Percentiles rank a stretch among this genome's conserved stretches.
These are phyloP conservation scores for Drosophila sturtevanti DNA, from an alignment of 1,140 invertebrate species.

Conservation along the genomic window DNA sequence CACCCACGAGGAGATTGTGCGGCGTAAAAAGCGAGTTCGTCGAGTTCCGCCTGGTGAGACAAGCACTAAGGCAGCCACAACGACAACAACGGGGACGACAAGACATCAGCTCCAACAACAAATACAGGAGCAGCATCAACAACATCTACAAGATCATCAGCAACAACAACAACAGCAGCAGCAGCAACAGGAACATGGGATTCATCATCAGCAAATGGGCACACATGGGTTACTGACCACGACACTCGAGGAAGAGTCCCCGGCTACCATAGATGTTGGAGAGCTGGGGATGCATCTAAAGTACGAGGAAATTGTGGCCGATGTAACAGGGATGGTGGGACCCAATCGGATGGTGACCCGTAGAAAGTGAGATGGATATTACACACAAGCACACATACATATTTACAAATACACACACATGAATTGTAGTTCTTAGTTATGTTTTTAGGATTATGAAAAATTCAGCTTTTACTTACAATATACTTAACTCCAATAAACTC, in stretches of 20 bases:
- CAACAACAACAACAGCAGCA: conserved; percentile 38
- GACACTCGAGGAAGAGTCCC: conserved; percentile 50
- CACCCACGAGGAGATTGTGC: conserved; percentile 81
- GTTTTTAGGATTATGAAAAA: conserved; percentile 32
- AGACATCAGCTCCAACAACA: conserved; percentile 28
- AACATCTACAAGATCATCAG: conserved; percentile 32
- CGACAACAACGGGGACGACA: background rate
- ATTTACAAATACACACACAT: background rate
- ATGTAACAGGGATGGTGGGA: conserved; percentile 69
- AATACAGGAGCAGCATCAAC: conserved; percentile 21
- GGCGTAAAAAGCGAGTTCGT: conserved; percentile 74
- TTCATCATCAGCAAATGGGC: conserved; percentile 39
- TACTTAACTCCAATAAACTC: conserved; percentile 46
- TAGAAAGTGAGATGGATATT: conserved; percentile 41
- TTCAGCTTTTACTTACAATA: conserved; percentile 37
- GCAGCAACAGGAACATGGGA: conserved; percentile 36
- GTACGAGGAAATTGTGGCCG: conserved; percentile 79
- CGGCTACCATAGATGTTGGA: conserved; percentile 67
- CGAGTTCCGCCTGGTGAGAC: conserved; percentile 49
- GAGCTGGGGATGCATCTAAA: conserved; percentile 79
- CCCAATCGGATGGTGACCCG: conserved; percentile 45
- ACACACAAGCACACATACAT: background rate
- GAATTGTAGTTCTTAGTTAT: conserved; percentile 19
- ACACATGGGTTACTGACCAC: conserved; percentile 64
- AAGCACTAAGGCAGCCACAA: conserved; percentile 26